Percentiles rank a stretch among this genome's conserved stretches.
Conservation (phyloP, 2,888 invertebrate species). For the Chironomus riparius region DNA sequence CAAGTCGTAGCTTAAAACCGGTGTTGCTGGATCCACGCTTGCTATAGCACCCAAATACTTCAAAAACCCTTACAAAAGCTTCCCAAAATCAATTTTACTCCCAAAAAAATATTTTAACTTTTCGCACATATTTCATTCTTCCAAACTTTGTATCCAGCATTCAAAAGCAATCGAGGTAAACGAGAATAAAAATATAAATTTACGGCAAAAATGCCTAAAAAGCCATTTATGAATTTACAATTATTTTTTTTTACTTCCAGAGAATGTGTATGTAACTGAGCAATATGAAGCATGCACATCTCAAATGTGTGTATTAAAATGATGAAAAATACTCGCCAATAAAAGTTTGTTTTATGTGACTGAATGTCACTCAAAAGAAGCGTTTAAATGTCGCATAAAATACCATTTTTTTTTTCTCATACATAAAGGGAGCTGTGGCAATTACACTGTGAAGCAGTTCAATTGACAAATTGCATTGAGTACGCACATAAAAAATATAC, state of each 20-base stretch:
- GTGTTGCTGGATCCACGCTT: no score
- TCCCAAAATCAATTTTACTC: no score
- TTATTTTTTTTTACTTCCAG: neutral
- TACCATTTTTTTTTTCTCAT: neutral
- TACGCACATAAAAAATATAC: neutral
- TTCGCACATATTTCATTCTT: no score
- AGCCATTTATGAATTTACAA: conserved; percentile 20
- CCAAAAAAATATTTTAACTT: no score
- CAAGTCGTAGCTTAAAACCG: no score
- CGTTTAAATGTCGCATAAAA: neutral
- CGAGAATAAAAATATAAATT: neutral
- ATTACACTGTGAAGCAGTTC: neutral
- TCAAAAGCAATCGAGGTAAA: conserved; percentile 13
- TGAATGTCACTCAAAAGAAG: neutral
- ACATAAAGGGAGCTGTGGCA: neutral
- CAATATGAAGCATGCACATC: neutral
- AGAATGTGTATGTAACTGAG: neutral
- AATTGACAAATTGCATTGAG: neutral
- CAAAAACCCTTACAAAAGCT: no score
- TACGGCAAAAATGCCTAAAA: conserved; percentile 13
- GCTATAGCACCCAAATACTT: no score
- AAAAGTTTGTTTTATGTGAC: neutral
- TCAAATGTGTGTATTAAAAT: neutral
- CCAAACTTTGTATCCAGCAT: neutral
- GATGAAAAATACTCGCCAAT: neutral